Evolutionary conservation across 1,140 invertebrate genomes (phyloP).

Genomic region (Drosophila tristis): DNA sequence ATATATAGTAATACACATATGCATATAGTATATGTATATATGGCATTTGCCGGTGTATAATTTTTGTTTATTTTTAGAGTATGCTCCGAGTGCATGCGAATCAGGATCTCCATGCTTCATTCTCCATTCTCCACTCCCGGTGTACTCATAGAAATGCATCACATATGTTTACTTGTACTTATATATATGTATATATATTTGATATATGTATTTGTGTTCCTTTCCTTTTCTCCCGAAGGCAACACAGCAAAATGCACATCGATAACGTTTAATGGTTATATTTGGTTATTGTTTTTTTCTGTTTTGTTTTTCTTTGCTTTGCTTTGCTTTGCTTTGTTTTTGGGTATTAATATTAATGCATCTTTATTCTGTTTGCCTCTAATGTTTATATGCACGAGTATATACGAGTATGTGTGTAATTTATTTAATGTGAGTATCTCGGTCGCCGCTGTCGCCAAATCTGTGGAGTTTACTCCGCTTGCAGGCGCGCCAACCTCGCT

Average conservation of each 20-base stretch:
- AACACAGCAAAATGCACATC: not conserved
- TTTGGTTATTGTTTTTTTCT: no score
- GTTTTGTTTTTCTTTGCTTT: no score
- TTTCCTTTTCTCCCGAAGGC: not conserved
- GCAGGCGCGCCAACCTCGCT: not conserved
- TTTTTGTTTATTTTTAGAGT: slow-evolving; percentile 21
- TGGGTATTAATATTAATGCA: no score
- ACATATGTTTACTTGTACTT: slow-evolving; percentile 52
- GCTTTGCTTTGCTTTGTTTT: no score
- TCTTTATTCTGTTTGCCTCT: not conserved
- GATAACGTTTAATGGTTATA: no score
- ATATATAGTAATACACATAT: slow-evolving; percentile 2
- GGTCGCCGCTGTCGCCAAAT: no score
- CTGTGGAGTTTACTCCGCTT: no score
- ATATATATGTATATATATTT: not conserved
- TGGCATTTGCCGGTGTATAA: not conserved
- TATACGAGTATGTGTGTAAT: slow-evolving; percentile 1
- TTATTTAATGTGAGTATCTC: not conserved
- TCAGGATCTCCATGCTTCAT: slow-evolving; percentile 7
- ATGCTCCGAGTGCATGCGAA: slow-evolving; percentile 3
- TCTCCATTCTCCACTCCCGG: not conserved
- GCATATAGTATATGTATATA: no score
- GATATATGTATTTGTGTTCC: not conserved
- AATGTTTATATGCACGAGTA: slow-evolving; percentile 8
- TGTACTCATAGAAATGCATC: slow-evolving; percentile 67